Conservation (phyloP, 2,888 invertebrate genomes). For the Harpagoxenus sublaevis region DNA sequence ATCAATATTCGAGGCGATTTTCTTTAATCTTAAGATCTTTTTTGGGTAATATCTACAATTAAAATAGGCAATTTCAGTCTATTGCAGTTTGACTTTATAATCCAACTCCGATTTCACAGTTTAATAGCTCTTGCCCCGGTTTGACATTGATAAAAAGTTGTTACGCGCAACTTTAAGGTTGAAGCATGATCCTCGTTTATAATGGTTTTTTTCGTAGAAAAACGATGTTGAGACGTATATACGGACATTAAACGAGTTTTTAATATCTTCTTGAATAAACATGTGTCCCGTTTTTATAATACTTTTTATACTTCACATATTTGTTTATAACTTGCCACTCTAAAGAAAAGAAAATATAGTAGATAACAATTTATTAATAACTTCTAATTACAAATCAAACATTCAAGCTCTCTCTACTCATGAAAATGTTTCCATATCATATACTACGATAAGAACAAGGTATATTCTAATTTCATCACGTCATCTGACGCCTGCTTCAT, state of each 20-base stretch:
- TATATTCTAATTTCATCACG: constrained; percentile 10
- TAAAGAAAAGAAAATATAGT: background rate
- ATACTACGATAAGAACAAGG: background rate
- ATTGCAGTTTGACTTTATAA: constrained; percentile 63
- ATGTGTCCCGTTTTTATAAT: background rate
- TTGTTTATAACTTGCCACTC: background rate
- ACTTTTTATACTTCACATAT: background rate
- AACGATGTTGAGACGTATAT: background rate
- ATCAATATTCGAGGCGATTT: background rate
- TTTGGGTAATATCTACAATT: constrained; percentile 57
- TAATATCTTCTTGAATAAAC: background rate
- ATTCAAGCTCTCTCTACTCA: background rate
- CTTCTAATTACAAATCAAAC: background rate
- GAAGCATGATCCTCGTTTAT: background rate
- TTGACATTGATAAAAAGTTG: constrained; percentile 61
- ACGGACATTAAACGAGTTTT: background rate
- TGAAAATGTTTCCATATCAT: background rate
- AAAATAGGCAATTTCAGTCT: constrained; percentile 61
- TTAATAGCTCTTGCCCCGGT: constrained; percentile 45
- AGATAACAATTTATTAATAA: background rate
- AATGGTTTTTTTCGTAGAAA: background rate
- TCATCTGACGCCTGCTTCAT: background rate
- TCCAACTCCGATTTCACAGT: constrained; percentile 54
- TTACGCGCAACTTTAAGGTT: background rate
- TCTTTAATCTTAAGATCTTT: constrained; percentile 38